phyloP scores from a whole-genome alignment of 2,797 vertebrate genomes.

The Chloroceryle amazona region DNA sequence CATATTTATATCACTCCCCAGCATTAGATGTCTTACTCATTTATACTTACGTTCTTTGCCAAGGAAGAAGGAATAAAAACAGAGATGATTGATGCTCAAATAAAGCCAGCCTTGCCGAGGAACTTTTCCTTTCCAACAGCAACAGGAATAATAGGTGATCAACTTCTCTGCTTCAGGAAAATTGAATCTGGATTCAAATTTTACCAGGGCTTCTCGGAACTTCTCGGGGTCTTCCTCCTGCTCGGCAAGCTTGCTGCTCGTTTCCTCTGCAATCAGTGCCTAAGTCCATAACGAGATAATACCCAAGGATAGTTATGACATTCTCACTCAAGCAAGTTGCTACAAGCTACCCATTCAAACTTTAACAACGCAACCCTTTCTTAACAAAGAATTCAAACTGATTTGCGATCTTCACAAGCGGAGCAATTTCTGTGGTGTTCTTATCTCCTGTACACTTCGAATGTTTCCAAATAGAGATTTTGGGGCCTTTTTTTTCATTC shows the following conservation, averaged over 20 bases:
- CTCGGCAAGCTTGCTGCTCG: conserved; percentile 88
- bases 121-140: conserved; percentile 96
- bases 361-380: background rate
- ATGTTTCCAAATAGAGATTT: background rate
- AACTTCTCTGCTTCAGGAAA: conserved; percentile 92
- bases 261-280: conserved; percentile 96
- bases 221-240: conserved; percentile 93
- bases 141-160: conserved; percentile 94
- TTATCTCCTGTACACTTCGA: background rate
- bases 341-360: background rate
- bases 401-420: background rate
- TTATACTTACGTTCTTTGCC: conserved; percentile 93
- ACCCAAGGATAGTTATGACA: background rate
- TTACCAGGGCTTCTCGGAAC: conserved; percentile 91
- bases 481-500: background rate
- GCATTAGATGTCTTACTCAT: background rate
- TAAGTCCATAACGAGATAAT: conserved; percentile 57
- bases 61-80: conserved; percentile 97
- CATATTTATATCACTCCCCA: background rate
- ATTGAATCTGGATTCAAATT: conserved; percentile 92
- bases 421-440: background rate
- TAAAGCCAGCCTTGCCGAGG: conserved; percentile 97
- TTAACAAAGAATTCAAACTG: background rate
- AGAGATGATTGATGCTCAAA: conserved; percentile 96
- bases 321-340: background rate